Conservation (phyloP, 2,113 vertebrate genomes). For the Dasyurus viverrinus region DNA sequence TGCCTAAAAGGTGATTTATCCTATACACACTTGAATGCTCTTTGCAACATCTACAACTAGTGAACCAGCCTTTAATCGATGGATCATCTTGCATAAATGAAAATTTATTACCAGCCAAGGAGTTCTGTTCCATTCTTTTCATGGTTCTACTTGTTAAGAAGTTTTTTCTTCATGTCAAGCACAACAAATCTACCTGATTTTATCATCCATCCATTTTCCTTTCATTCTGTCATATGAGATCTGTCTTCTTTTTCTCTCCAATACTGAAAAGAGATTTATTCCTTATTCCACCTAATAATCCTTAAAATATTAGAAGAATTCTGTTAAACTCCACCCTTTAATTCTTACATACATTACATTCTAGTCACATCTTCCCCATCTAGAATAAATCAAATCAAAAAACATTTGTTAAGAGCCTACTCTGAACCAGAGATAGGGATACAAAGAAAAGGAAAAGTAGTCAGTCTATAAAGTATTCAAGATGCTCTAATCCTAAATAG, state of each 20-base stretch:
- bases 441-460: neutral
- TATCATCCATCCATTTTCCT: neutral
- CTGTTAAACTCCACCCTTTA: neutral
- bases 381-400: neutral
- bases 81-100: neutral
- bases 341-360: neutral
- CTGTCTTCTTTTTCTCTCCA: neutral
- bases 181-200: neutral
- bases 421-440: neutral
- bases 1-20: neutral
- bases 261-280: neutral
- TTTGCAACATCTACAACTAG: neutral
- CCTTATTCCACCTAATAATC: neutral
- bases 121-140: neutral
- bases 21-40: neutral
- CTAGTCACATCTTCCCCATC: neutral
- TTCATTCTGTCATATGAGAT: neutral
- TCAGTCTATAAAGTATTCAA: neutral
- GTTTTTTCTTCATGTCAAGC: neutral
- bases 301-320: neutral
- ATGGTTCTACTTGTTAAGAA: too few relatives aligned
- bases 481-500: neutral
- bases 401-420: neutral
- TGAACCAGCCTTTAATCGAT: neutral
- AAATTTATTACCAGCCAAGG: neutral